Base-by-base conservation (phyloP, 2,888 invertebrate genomes). In the Oconnorella tubifera region DNA sequence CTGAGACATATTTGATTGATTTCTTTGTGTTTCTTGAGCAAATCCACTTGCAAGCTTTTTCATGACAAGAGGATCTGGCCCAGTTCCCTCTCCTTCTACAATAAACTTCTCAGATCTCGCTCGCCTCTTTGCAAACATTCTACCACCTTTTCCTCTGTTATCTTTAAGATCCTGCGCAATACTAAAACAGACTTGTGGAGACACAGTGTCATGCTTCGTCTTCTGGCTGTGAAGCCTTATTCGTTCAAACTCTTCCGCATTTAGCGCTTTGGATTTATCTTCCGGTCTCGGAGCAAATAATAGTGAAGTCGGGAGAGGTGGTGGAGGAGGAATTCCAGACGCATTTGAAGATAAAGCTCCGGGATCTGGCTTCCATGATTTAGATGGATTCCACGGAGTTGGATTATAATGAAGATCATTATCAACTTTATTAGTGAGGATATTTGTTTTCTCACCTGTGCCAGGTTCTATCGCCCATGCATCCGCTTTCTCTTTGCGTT, bases 121-220 rank as follows among this genome's bases (percentile, higher is more conserved):
- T 77, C 90, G 88, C 68, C 91, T 86, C 80, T 90, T 91, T 49
- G 91, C 91, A 81, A 92, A 92, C 76, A 92, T 85, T 83, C 90
- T 89, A 28, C 90, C 91, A 72, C 91, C 91, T 85, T 88, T 89
- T 79, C 90, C 90, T 81, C 87, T 88, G 64, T 89, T 88, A 69
- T 88, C 87, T 79, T 90, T 89, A 66, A 91, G 84, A 77, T 90
- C 91, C 67, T 88, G 87, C 59, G 90, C 90, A 72, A 91, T 86
- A 80, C 89, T 89, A 75, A 89, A 88, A 75, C 71, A 72, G 25
- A 51, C 53, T 33, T 64, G 67, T 0, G 78, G 78, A 6, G 77
- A 73, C 56, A 80, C 76, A n/a, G 67, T 67, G 33, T 70, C 71
- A 65, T 79, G 79, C 50, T 76, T 75, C 55, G 73, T 75, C 70